Evolutionary conservation across 2,113 vertebrate genomes (phyloP), one percentile per base, ranked within the genome.

Genomic region (Phodopus roborovskii): DNA sequence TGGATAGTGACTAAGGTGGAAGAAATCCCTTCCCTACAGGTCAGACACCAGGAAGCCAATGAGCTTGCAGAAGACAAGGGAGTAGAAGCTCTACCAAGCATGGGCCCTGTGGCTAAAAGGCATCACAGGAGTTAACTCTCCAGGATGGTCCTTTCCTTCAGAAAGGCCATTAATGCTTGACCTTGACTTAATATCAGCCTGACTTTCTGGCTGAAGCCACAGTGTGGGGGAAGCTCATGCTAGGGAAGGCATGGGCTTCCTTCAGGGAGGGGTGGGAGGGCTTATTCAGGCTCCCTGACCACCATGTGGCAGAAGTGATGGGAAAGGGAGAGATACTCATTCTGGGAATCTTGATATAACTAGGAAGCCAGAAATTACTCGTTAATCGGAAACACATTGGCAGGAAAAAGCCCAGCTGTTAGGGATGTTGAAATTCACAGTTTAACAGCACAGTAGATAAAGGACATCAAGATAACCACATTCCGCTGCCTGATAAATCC

Each of bases 281-380:
- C 33, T 10, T 84, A 0, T 36, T 39, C 66, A 11, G 86, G 78
- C 82, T 79, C 78, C 17, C 4, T 10, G 56, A 56, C 8, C 0
- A 33, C n/a, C 22, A 5, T 17, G 36, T 6, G 9, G 56, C 12
- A 87, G 62, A 62, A 92, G 33, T 17, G 75, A 95, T 22, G 62
- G 56, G 62, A 84, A 91, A n/a, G 42, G 66, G 62, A 62, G 1
- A 39, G 62, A 4, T 7, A 30, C 39, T 87, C 91, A 26, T 74
- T 77, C 68, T 39, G 94, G 66, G 75, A 90, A 56, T 91, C 85
- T 64, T 74, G 64, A 83, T 77, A 24, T 58, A 75, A 82, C 26
- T 15, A 83, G 75, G 87, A 94, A 96, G 48, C 70, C 91, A 95
- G 89, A 95, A 94, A 90, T 48, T 82, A 39, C 50, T 90, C 39